A percentile compares a stretch with the other conserved stretches of the same genome.
Evolutionary conservation across 2,797 vertebrate genomes (phyloP).

Genomic region (Glossophaga mutica): DNA sequence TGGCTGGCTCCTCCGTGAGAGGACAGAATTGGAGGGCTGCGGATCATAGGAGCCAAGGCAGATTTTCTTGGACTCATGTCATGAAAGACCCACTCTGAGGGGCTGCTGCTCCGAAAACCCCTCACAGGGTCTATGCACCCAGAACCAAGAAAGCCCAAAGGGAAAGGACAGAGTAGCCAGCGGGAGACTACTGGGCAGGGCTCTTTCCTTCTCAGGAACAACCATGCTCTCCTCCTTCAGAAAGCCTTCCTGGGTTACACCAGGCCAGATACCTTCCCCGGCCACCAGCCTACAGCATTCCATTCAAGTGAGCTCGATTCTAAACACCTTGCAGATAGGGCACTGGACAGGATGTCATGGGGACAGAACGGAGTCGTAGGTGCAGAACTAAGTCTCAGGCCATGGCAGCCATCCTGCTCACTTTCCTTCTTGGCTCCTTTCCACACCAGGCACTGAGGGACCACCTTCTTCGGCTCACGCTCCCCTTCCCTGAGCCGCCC

Average conservation of each 20-base stretch:
- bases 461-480: not conserved
- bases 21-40: not conserved
- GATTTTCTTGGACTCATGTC: not conserved
- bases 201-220: not conserved
- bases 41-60: not conserved
- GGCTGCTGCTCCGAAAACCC: not conserved
- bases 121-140: not conserved
- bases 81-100: not conserved
- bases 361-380: not conserved
- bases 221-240: not conserved
- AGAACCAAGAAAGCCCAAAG: not conserved
- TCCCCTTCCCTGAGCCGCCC: not conserved
- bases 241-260: not conserved
- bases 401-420: fast-evolving
- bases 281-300: not conserved
- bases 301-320: not conserved
- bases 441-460: not conserved
- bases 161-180: not conserved
- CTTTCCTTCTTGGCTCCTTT: not conserved
- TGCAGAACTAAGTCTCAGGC: not conserved
- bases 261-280: not conserved
- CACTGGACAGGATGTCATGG: not conserved
- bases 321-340: not conserved
- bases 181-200: fast-evolving
- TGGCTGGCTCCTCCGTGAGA: not conserved